phyloP scores from a whole-genome alignment of 2,113 vertebrate genomes.

The Anguilla japonica region DNA sequence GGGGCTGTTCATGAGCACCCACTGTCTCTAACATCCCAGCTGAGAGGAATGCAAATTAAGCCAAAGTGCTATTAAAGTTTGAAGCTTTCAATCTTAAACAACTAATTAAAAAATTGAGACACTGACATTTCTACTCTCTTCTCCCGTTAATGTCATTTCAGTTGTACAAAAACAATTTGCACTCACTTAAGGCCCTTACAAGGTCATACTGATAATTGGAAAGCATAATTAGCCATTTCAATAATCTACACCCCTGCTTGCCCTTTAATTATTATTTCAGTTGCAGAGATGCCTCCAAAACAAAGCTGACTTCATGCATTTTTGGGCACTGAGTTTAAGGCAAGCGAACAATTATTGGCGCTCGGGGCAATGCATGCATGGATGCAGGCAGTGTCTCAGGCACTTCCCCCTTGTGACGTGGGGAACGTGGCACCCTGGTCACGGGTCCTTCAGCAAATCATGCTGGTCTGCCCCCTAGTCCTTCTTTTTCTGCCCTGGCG shows the following conservation, averaged over 20 bases:
- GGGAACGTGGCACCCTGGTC: neutral
- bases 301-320: neutral
- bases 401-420: neutral
- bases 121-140: conserved; percentile 17
- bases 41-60: neutral
- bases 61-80: neutral
- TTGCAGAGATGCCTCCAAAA: neutral
- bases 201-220: conserved; percentile 47
- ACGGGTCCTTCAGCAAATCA: neutral
- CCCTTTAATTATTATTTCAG: conserved; percentile 30
- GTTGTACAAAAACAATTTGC: conserved; percentile 34
- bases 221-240: conserved; percentile 44
- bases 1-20: neutral
- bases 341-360: neutral
- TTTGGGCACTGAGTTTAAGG: neutral
- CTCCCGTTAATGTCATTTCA: conserved; percentile 22
- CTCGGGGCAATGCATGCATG: neutral
- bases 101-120: conserved; percentile 17
- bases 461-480: neutral
- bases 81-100: conserved; percentile 1
- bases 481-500: neutral
- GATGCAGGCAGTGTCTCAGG: neutral
- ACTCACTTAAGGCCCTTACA: conserved; percentile 24
- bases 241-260: conserved; percentile 25
- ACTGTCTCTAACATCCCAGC: neutral